Conservation (phyloP, 23 tunicate species). For the Styela plicata region DNA sequence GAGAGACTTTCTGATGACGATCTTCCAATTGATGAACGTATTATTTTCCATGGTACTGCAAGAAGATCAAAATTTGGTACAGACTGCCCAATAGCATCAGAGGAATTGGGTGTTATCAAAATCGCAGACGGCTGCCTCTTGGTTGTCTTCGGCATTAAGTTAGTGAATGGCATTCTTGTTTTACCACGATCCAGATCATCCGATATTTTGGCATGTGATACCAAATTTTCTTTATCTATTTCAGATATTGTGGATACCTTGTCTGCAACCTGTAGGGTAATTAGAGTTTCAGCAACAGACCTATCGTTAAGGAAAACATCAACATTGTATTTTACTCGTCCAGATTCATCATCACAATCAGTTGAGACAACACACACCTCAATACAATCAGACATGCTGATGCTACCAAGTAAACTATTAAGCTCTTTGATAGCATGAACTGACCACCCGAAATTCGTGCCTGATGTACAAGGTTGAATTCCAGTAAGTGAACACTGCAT, state of each 20-base stretch:
- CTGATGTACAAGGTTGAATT: conserved; percentile 1
- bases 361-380: conserved; percentile 1
- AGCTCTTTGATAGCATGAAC: neutral
- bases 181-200: neutral
- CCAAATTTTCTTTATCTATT: conserved; percentile 21
- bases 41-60: conserved; percentile 23
- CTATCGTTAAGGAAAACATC: neutral
- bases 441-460: neutral
- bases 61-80: neutral
- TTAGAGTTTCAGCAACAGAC: conserved; percentile 13
- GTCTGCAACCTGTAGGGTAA: neutral
- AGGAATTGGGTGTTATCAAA: neutral
- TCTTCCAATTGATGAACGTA: neutral
- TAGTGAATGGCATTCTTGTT: neutral
- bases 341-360: neutral
- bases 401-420: neutral
- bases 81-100: neutral
- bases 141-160: neutral
- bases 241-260: neutral
- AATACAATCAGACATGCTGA: conserved; percentile 1
- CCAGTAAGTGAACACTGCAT: conserved; percentile 44
- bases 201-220: neutral
- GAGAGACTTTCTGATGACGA: conserved; percentile 3
- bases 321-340: neutral
- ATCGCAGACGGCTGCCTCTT: neutral